A percentile compares a stretch with the other conserved stretches of the same genome.
phyloP scores from a whole-genome alignment of 1,140 invertebrate genomes.

The Drosophila melanica region DNA sequence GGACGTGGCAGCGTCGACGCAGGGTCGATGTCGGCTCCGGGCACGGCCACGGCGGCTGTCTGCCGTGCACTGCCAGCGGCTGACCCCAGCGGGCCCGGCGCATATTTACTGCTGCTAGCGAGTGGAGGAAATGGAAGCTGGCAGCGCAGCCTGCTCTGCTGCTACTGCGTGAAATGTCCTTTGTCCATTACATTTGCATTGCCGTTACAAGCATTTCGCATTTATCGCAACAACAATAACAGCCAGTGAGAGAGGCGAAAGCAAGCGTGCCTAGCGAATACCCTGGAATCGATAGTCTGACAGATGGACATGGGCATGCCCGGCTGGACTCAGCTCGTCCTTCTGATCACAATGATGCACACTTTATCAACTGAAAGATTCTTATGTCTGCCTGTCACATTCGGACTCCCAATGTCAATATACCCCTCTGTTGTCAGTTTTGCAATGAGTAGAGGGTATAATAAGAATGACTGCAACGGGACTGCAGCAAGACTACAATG shows the following conservation, averaged over 20 bases:
- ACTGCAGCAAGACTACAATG: conserved; percentile 47
- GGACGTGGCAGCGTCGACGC: conserved; percentile 51
- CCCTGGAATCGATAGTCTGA: not conserved
- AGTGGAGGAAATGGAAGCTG: conserved; percentile 20
- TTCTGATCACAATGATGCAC: no score
- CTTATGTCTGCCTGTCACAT: no score
- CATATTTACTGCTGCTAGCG: conserved; percentile 61
- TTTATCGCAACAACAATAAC: conserved; percentile 64
- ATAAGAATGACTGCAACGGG: conserved; percentile 11
- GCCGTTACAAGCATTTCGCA: conserved; percentile 82
- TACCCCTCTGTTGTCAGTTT: not conserved
- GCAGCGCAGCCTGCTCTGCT: conserved; percentile 44
- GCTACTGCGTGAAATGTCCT: conserved; percentile 72
- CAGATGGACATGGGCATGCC: no score
- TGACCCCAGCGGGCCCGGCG: conserved; percentile 49
- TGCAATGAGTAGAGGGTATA: not conserved
- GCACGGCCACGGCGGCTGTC: conserved; percentile 44
- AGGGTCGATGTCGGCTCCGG: conserved; percentile 19
- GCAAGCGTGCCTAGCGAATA: not conserved
- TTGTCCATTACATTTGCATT: conserved; percentile 81
- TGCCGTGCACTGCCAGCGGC: conserved; percentile 56
- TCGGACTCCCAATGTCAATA: not conserved
- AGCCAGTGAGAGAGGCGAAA: not conserved
- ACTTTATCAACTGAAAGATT: no score
- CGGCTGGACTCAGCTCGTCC: no score